A percentile compares a stretch with the other conserved stretches of the same genome.
phyloP scores from a whole-genome alignment of 1,140 invertebrate genomes.

The Spodoptera frugiperda region DNA sequence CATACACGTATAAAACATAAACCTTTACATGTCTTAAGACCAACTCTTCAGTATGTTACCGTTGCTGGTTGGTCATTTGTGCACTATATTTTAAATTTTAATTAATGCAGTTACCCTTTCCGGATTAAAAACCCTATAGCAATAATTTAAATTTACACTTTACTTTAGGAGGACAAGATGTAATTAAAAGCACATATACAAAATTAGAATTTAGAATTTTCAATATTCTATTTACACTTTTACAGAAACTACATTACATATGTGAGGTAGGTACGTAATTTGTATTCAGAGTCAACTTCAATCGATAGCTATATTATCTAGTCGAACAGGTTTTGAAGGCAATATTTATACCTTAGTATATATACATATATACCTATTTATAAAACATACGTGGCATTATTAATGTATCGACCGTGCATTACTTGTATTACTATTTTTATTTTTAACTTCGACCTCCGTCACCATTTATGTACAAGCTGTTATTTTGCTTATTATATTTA shows the following conservation, averaged over 20 bases:
- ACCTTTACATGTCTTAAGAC: too few relatives aligned
- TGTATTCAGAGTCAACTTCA: neutral
- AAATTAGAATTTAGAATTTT: neutral
- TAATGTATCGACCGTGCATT: neutral
- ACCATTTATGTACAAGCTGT: neutral
- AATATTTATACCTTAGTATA: too few relatives aligned
- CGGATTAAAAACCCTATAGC: too few relatives aligned
- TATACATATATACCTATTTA: conserved; percentile 17
- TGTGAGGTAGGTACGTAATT: neutral
- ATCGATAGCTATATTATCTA: too few relatives aligned
- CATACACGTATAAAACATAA: too few relatives aligned
- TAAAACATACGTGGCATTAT: conserved; percentile 1
- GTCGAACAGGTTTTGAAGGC: conserved; percentile 32
- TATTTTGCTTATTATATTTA: neutral
- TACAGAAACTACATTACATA: neutral
- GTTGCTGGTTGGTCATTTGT: too few relatives aligned
- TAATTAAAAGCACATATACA: too few relatives aligned
- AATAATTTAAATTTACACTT: too few relatives aligned
- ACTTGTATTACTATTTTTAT: conserved; percentile 5
- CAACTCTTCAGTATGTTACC: too few relatives aligned
- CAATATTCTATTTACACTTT: neutral
- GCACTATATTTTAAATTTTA: too few relatives aligned
- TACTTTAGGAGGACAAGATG: too few relatives aligned
- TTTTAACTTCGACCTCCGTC: conserved; percentile 27
- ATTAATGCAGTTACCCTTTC: too few relatives aligned